phyloP scores from a whole-genome alignment of 2,113 vertebrate genomes.

The Muntiacus reevesi region DNA sequence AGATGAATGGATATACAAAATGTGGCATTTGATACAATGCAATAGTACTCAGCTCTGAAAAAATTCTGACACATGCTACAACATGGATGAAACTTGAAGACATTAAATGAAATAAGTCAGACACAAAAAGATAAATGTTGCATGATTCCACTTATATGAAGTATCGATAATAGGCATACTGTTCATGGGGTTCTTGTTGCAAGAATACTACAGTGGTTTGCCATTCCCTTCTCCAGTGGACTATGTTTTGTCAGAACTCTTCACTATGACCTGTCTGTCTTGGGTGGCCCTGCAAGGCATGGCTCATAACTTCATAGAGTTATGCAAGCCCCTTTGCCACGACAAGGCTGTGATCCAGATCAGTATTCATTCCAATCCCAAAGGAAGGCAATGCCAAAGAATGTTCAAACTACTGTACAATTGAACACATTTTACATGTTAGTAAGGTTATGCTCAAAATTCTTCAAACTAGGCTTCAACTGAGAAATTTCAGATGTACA shows the following conservation, averaged over 20 bases:
- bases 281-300: not conserved
- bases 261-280: not conserved
- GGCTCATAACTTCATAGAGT: not conserved
- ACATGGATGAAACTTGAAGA: not conserved
- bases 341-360: not conserved
- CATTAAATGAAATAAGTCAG: not conserved
- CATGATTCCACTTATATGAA: not conserved
- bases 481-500: not conserved
- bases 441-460: not conserved
- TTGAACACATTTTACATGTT: not conserved
- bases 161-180: not conserved
- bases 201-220: not conserved
- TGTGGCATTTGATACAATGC: not conserved
- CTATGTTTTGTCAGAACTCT: not conserved
- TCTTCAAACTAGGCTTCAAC: not conserved
- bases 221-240: not conserved
- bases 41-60: not conserved
- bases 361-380: not conserved
- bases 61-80: not conserved
- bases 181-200: not conserved
- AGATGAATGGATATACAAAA: not conserved
- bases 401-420: not conserved
- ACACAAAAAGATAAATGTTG: not conserved
- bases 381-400: not conserved
- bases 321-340: not conserved